Evolutionary conservation across 1,140 invertebrate genomes (phyloP), one percentile per base, ranked within the genome.

Genomic region (Mylabris phalerata): DNA sequence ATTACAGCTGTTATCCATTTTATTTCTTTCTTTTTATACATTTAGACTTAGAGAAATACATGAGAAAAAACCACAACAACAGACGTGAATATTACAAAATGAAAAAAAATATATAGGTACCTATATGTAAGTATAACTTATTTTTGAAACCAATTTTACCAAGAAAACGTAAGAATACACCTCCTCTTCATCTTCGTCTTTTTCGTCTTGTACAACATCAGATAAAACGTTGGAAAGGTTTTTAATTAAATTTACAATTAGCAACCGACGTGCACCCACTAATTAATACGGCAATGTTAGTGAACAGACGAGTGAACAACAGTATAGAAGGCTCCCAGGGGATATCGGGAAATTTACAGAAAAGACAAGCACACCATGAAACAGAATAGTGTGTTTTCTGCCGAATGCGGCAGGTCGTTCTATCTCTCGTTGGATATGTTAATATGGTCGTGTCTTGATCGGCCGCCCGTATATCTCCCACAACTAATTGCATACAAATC

Each of bases 401-500:
- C 48, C 51, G 4, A 32, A 32, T 32, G 32, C 4, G 32, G 32
- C 48, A 41, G 50, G 47, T 40, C 45, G 3, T 42, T 10, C 47
- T 45, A 49, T 59, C 58, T 44, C 43, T 32, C 2, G 32, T 32
- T 32, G 62, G 55, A 64, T 64, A 64, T 64, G 62, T 64, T 64
- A 64, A 64, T 64, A 61, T 42, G 51, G 48, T 11, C 32, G 32
- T 44, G 57, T 59, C 51, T 51, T 4, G 48, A 9, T 26, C 40
- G 25, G 47, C 11, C 54, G 55, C 48, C 55, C 48, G 48, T 66
- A 64, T 62, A 64, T 67, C 64, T 66, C 42, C 50, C 43, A 50
- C 65, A 62, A 57, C 68, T 71, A 71, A 71, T 71, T 71, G 68
- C 67, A 69, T 68, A 68, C 66, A 71, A 71, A 71, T 69, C 69